Evolutionary conservation across 2,113 vertebrate species (phyloP).

Genomic region (Hiodon alosoides): DNA sequence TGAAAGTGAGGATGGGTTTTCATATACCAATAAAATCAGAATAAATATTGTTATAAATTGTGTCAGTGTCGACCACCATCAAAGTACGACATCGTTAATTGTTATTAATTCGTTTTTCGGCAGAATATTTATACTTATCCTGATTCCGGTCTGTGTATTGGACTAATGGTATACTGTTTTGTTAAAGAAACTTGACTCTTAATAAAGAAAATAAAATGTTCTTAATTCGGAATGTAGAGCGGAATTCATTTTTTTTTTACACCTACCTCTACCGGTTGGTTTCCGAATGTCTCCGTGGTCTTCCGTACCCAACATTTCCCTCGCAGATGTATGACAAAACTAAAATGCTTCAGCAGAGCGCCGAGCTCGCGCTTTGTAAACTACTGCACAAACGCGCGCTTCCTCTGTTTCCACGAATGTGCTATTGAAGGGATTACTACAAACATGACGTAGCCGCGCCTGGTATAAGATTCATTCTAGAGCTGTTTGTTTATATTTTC

Average conservation of each 20-base stretch:
- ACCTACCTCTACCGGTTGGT: slow-evolving; percentile 52
- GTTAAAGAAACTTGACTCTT: neutral
- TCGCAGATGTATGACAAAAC: slow-evolving; percentile 35
- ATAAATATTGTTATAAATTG: neutral
- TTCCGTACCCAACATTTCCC: slow-evolving; percentile 43
- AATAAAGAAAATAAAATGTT: neutral
- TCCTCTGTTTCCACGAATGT: slow-evolving; percentile 6
- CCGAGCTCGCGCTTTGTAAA: slow-evolving; percentile 21
- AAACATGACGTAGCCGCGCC: neutral
- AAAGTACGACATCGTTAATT: too few species aligned
- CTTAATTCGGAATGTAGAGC: neutral
- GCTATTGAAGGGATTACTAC: neutral
- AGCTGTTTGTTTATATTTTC: neutral
- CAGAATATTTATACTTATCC: too few species aligned
- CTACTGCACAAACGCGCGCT: neutral
- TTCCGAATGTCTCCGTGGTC: slow-evolving; percentile 38
- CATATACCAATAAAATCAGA: too few species aligned
- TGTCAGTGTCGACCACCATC: neutral
- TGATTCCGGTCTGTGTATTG: too few species aligned
- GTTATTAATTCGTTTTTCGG: too few species aligned
- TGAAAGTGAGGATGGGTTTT: too few species aligned
- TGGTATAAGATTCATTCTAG: too few species aligned
- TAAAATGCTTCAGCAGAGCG: slow-evolving; percentile 30
- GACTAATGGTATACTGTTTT: too few species aligned
- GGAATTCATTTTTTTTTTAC: neutral